Conservation (phyloP, 2,888 invertebrate genomes). For the Acanthosepion lycidas region DNA sequence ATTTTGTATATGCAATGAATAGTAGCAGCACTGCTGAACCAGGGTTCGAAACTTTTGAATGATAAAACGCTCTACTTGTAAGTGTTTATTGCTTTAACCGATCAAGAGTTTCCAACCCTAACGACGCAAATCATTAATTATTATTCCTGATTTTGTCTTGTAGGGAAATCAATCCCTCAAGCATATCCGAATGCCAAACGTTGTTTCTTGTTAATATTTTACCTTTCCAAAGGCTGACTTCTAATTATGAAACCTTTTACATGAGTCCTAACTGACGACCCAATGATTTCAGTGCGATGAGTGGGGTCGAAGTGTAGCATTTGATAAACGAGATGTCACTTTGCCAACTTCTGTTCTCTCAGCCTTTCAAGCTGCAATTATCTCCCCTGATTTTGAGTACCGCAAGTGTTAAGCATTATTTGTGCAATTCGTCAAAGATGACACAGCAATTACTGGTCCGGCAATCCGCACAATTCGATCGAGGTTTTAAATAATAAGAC, state of each 20-base stretch:
- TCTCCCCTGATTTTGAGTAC: neutral
- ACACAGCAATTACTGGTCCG: neutral
- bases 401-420: neutral
- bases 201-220: neutral
- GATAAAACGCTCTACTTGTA: too few relatives aligned
- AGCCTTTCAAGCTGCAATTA: neutral
- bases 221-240: neutral
- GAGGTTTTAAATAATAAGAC: neutral
- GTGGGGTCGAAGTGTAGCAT: neutral
- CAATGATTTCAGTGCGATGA: neutral
- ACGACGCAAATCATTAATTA: too few relatives aligned
- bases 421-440: slow-evolving; percentile 11
- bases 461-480: neutral
- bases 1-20: too few relatives aligned
- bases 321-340: slow-evolving; percentile 20
- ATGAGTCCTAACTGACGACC: neutral
- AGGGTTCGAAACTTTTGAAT: too few relatives aligned
- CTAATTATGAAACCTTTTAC: neutral
- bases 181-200: too few relatives aligned
- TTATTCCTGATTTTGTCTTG: too few relatives aligned
- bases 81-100: too few relatives aligned
- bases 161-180: too few relatives aligned
- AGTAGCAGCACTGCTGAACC: too few relatives aligned
- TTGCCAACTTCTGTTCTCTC: neutral
- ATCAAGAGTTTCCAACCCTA: too few relatives aligned